phyloP scores from a whole-genome alignment of 2,113 vertebrate species.

The Cyanocitta stelleri region DNA sequence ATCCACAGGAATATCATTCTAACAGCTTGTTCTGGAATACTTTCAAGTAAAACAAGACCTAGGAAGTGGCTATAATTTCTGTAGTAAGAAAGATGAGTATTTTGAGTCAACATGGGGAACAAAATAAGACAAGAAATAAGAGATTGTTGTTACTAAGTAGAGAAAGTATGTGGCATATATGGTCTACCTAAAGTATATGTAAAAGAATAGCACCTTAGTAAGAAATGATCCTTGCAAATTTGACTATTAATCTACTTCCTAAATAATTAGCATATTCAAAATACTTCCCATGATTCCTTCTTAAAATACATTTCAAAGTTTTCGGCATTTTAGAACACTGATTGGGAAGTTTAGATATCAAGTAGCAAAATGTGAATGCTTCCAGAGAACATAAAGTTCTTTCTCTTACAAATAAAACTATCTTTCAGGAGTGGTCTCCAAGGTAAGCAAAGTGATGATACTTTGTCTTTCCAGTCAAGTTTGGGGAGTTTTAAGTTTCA shows the following conservation, averaged over 20 bases:
- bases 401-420: not conserved
- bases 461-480: not conserved
- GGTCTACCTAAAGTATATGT: not conserved
- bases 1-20: not conserved
- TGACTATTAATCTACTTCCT: not conserved
- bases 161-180: not conserved
- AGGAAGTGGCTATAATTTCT: not conserved
- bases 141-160: not conserved
- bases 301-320: not conserved
- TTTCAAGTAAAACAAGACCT: not conserved
- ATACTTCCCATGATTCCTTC: not conserved
- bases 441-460: not conserved
- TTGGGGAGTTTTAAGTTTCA: not conserved
- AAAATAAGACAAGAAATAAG: not conserved
- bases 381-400: not conserved
- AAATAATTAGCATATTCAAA: not conserved
- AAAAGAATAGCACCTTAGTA: not conserved
- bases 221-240: not conserved
- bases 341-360: not conserved
- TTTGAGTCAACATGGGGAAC: not conserved
- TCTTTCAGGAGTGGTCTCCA: not conserved
- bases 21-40: not conserved
- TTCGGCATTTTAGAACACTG: not conserved
- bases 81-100: not conserved
- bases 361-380: not conserved